Evolutionary conservation across 2,113 vertebrate genomes (phyloP).

Genomic region (cat (Felis catus)): F.catus_Fca126_mat1.0 CM031413.1:32146001-32146500

Average conservation of each 20-base stretch:
- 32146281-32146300: conserved; percentile 97
- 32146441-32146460: neutral
- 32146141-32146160: too few species aligned
- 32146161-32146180: too few species aligned
- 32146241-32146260: neutral
- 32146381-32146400: conserved; percentile 98
- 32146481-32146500: neutral
- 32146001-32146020: too few species aligned
- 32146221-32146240: too few species aligned
- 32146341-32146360: conserved; percentile 93
- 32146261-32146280: conserved; percentile 98
- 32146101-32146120: too few species aligned
- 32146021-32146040: too few species aligned
- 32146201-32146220: too few species aligned
- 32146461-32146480: neutral
- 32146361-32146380: conserved; percentile 93
- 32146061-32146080: too few species aligned
- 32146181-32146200: too few species aligned
- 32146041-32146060: too few species aligned
- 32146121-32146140: too few species aligned
- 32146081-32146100: too few species aligned
- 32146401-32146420: conserved; percentile 95
- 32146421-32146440: conserved; percentile 77
- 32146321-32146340: conserved; percentile 96
- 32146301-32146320: conserved; percentile 99